Base-by-base conservation (phyloP, 2,797 vertebrate genomes). In the Cynopterus sphinx region DNA sequence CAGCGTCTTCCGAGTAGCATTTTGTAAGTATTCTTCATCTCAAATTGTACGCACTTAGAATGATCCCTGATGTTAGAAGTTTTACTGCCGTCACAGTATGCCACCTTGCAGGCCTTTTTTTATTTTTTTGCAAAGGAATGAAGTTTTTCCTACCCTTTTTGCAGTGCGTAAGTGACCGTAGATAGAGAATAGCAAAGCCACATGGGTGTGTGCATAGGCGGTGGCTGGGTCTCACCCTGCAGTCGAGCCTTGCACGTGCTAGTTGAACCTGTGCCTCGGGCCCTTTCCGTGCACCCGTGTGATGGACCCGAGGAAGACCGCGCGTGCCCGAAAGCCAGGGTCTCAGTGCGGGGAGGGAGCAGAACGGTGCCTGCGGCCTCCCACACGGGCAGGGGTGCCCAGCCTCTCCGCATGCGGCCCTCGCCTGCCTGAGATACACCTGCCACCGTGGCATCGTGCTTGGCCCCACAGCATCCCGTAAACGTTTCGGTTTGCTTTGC, bases 261-360 rank as follows among this genome's bases (percentile, higher is more conserved):
- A 1, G 24, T 55, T 15, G n/a, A 10, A 21, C 17, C 3, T 5
- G 28, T 43, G 31, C 15, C 43, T 86, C 19, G 2, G 36, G 36
- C 15, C 49, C 19, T 7, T 33, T 26, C 2, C 1, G 6, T 12
- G 33, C 24, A 1, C 49, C 15, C 10, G n/a, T 49, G 55, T 19
- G 6, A 5, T 6, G 13, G 51, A 13, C 63, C 24, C 0, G 4
- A 33, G 68, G 22, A 7, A 7, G 10, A 26, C 19, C 0, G 1
- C 4, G 0, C 1, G 0, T 4, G 12, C 31, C 11, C 2, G 6
- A 9, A 21, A 36, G 10, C 51, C 2, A 0, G 0, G 9, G 55
- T 9, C 28, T 5, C 12, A 6, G 2, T 33, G 26, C 68, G 6
- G 9, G 0, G 1, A 51, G 88, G 6, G 33, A 17, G 39, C 28